phyloP scores from a whole-genome alignment of 2,113 vertebrate species.

The Panthera leo region DNA sequence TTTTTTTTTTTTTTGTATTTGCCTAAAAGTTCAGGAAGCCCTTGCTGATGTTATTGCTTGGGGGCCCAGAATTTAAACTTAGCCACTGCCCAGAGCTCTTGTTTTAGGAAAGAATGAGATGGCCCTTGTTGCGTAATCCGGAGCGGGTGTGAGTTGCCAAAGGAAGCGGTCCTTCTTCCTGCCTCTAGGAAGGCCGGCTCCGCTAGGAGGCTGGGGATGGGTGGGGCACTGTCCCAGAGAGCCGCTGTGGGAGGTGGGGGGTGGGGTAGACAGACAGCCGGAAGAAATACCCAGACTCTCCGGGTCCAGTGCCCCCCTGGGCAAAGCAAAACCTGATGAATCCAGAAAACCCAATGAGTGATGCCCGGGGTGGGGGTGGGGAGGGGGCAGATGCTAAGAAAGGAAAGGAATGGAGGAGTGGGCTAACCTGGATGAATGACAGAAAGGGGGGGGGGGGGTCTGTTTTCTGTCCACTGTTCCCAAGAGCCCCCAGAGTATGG shows the following conservation, averaged over 20 bases:
- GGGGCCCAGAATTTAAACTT: conserved; percentile 71
- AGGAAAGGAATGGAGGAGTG: not conserved
- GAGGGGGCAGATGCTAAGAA: not conserved
- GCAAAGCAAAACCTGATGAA: not conserved
- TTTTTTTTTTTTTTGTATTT: conserved; percentile 42
- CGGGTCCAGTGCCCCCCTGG: not conserved
- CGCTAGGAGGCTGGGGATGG: not conserved
- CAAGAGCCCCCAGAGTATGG: not conserved
- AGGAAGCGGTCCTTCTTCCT: conserved; percentile 50
- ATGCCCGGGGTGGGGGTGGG: not conserved
- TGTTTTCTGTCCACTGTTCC: not conserved
- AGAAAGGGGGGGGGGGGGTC: fast-evolving
- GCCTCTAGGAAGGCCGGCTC: not conserved
- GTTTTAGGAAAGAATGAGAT: conserved; percentile 79
- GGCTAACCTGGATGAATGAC: not conserved
- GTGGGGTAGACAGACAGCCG: not conserved
- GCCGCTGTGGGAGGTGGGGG: no score
- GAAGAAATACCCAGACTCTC: not conserved
- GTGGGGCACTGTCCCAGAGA: not conserved
- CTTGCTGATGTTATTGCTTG: conserved; percentile 61
- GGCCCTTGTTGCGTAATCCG: conserved; percentile 64
- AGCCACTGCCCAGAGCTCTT: conserved; percentile 65
- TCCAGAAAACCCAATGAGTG: not conserved
- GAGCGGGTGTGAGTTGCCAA: conserved; percentile 16
- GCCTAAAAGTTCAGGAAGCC: conserved; percentile 54